Base-by-base conservation (phyloP, 2,113 vertebrate genomes). In the Pelecanoides urinatrix region DNA sequence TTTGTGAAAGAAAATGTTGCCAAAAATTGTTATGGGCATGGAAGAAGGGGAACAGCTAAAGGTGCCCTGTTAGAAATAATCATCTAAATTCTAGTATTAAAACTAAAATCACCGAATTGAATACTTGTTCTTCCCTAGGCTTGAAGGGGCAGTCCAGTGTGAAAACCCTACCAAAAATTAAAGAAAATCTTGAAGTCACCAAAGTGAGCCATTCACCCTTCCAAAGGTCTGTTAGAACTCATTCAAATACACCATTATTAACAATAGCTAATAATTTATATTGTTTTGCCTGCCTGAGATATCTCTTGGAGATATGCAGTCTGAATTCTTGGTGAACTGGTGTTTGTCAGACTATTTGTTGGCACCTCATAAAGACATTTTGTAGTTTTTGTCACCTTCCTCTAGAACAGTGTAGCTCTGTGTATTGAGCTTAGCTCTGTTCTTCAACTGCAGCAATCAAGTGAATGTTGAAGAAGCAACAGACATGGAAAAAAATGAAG, bases 161-260 rank as follows among this genome's bases (percentile, higher is more conserved):
- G 42, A 96, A 45, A 34, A 34, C 36, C 4, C 58, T 98, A 75
- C 77, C 44, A 47, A 93, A 94, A 86, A 97, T 98, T 26, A 61
- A 62, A 6, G 98, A 98, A 94, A 89, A 58, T 4, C 32, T n/a
- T 16, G 97, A 97, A 74, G 45, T 34, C 34, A 55, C 53, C 22
- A 9, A 49, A 36, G 73, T 6, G 45, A 86, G 26, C 16, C 29
- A n/a, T 56, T 76, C 70, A 2, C 27, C 10, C 45, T 27, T 2
- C 13, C 49, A 14, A 19, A 98, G 98, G 98, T 98, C 70, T 34
- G 97, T 76, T 59, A 36, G 61, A 92, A 49, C 11, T 70, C 20
- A 5, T 63, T 78, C 25, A 59, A 50, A 40, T 49, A 13, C 21
- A 17, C 21, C 5, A 0, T 65, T 53, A 4, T 34, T 84, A 38